These are phyloP conservation scores for Centruroides vittatus DNA, from an alignment of 1,140 invertebrate species.

Conservation along the genomic window DNA sequence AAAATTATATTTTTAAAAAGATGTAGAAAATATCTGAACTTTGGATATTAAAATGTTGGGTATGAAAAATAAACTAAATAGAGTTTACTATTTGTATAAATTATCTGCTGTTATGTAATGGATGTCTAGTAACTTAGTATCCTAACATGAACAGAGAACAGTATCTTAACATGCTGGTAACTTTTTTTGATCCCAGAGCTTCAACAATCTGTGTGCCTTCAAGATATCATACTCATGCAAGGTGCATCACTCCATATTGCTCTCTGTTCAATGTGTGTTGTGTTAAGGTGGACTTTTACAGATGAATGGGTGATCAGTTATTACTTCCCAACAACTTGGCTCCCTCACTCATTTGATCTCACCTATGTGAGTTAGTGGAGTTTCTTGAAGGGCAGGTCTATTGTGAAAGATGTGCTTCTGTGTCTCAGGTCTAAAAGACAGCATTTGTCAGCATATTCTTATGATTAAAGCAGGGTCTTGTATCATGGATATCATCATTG, in stretches of 20 bases:
- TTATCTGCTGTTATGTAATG: too few species aligned
- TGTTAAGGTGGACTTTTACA: background rate
- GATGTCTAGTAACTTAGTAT: too few species aligned
- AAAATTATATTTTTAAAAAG: too few species aligned
- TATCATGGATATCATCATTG: background rate
- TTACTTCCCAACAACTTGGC: background rate
- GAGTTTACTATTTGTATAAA: too few species aligned
- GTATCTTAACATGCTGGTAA: background rate
- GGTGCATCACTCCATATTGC: background rate
- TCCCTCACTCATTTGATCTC: background rate
- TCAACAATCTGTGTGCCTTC: background rate
- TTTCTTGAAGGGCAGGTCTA: background rate
- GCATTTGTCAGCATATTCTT: background rate
- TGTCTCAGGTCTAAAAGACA: background rate
- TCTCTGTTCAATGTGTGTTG: background rate
- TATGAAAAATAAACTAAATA: too few species aligned
- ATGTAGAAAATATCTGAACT: too few species aligned
- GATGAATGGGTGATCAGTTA: background rate
- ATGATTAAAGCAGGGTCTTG: background rate
- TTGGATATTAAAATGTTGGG: too few species aligned
- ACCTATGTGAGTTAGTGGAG: background rate
- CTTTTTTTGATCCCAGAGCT: background rate
- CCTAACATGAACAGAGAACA: too few species aligned
- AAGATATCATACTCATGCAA: background rate
- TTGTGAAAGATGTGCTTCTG: background rate